Base-by-base conservation (phyloP, 2,113 vertebrate species). In the Penelope pileata region DNA sequence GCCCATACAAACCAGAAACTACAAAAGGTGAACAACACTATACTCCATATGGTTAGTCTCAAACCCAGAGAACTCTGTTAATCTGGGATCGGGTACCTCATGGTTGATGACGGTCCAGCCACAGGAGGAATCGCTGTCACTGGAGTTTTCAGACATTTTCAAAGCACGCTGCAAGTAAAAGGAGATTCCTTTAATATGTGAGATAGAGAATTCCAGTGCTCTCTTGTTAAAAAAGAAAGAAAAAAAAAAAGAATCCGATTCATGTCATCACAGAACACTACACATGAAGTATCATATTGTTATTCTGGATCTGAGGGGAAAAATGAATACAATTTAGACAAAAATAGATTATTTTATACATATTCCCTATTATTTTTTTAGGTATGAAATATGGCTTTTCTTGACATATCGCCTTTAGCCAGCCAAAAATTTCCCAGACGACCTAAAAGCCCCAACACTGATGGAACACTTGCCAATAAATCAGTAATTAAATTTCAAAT, bases 51-150 rank as follows among this genome's bases (percentile, higher is more conserved):
- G 4, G 19, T 14, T 53, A 64, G 58, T 51, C 56, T 67, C 84
- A 79, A 81, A 74, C 16, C 38, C 42, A 88, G 11, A 92, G 62
- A 84, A 60, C 22, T 60, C 48, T 1, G 81, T 30, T 54, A 68
- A 29, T 29, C 76, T 47, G 59, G 94, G 84, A 86, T 13, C 29
- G 16, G 32, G 85, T 98, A 99, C 99, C 99, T 99, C 99, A 94
- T 99, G 98, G 91, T 98, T 99, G 94, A 99, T 98, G 92, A 99
- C 99, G 51, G 99, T 99, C 99, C 99, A 99, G 76, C 99, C 99
- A 92, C 99, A 99, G 48, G 99, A 99, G 8, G 99, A 99, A 96
- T 99, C 99, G 21, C 99, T 98, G 96, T 99, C 99, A 95, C 99
- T 99, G 72, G 99, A 99, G 83, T 98, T 98, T 92, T 98, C 99